Base-by-base conservation (phyloP, 1,140 invertebrate genomes). In the Scylla paramamosain region DNA sequence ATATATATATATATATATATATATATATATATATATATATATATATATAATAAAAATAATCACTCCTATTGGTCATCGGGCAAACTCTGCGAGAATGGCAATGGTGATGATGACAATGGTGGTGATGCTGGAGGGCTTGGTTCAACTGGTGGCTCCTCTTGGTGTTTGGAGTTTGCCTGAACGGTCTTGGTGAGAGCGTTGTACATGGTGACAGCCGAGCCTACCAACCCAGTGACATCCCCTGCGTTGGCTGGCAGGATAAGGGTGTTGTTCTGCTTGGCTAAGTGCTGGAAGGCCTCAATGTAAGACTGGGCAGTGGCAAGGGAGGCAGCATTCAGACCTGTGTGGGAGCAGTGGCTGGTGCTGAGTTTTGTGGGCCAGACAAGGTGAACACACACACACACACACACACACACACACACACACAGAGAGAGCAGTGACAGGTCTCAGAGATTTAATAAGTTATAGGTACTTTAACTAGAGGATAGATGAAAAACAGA, bases 241-340 rank as follows among this genome's bases (percentile, higher is more conserved):
- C 83, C 83, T 7, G 87, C 84, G 59, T 93, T 93, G 83, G 92
- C 39, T 25, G 92, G 92, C 4, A 93, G 46, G 10, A 93, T 86
- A 3, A 93, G 84, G 16, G 92, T 93, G 84, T 93, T 93, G 46
- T 87, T 93, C 2, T 29, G 86, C 4, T 88, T 25, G 46, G 92
- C 92, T 45, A 93, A 28, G 7, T 93, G 86, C 84, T 93, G 92
- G 84, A 93, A 93, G n/a, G 92, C 92, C n/a, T 31, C 92, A 39
- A 93, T 93, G 48, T 93, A 93, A 16, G 92, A n/a, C 2, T 93
- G 83, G 4, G 92, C 92, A 59, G 83, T 7, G 4, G 92, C 28
- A 3, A 93, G 46, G 4, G 92, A 93, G 48, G 92, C 92, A 48
- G 92, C 92, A 67, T 93, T 93, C n/a, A 93, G 84, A 0, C 92